A percentile compares a stretch with the other conserved stretches of the same genome.
Evolutionary conservation across 1,140 invertebrate species (phyloP).

Genomic region (Solenopsis invicta): DNA sequence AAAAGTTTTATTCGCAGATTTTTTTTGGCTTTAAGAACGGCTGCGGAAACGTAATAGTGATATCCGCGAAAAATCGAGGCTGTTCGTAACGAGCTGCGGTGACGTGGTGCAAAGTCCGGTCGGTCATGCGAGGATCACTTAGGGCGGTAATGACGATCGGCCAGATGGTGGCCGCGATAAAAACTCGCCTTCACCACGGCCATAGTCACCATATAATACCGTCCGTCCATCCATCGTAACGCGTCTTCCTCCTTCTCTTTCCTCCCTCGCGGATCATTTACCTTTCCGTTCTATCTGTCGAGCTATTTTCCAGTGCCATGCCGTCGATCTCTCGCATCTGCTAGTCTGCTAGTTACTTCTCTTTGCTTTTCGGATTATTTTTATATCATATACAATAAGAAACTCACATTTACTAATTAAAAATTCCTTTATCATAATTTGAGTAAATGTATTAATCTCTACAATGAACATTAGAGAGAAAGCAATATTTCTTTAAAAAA

Average conservation of each 20-base stretch:
- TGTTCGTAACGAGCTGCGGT: slow-evolving; percentile 71
- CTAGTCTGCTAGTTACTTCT: neutral
- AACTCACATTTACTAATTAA: neutral
- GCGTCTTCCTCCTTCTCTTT: slow-evolving; percentile 34
- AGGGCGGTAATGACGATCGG: slow-evolving; percentile 86
- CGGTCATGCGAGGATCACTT: slow-evolving; percentile 83
- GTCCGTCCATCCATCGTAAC: slow-evolving; percentile 75
- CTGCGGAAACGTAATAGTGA: slow-evolving; percentile 25
- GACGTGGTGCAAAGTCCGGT: slow-evolving; percentile 69
- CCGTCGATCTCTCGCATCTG: slow-evolving; percentile 31
- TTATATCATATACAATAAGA: neutral
- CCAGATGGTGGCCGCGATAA: slow-evolving; percentile 85
- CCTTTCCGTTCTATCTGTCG: slow-evolving; percentile 57
- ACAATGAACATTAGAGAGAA: neutral
- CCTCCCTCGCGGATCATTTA: slow-evolving; percentile 37
- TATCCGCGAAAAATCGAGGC: slow-evolving; percentile 67
- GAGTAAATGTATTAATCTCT: neutral
- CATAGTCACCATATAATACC: slow-evolving; percentile 82
- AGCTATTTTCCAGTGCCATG: slow-evolving; percentile 58
- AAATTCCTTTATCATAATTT: neutral
- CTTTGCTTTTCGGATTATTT: neutral
- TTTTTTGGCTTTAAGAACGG: neutral
- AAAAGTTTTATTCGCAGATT: neutral
- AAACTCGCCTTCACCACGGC: slow-evolving; percentile 83
- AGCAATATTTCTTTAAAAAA: neutral